phyloP scores from a whole-genome alignment of 1,140 invertebrate species.

The Leguminivora glycinivorella region DNA sequence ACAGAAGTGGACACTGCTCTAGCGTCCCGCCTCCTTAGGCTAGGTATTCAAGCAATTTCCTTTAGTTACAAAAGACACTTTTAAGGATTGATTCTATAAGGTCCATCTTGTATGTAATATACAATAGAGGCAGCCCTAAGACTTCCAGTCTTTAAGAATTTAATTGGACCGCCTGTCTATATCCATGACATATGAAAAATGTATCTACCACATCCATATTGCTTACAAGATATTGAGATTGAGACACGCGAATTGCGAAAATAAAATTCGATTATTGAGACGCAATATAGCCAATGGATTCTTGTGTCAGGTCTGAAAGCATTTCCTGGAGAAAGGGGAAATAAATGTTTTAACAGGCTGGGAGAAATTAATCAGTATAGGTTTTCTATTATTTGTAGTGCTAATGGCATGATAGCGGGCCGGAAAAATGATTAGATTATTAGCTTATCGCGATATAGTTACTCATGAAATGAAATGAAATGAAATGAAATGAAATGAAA shows the following conservation, averaged over 20 bases:
- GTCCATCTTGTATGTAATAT: background rate
- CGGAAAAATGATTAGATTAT: too few species aligned
- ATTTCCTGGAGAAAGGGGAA: background rate
- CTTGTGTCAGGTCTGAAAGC: conserved; percentile 21
- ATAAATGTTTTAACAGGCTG: conserved; percentile 1
- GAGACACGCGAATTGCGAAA: background rate
- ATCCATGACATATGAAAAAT: conserved; percentile 23
- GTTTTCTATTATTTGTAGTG: too few species aligned
- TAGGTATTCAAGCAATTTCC: background rate
- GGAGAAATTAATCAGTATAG: too few species aligned
- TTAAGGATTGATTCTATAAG: background rate
- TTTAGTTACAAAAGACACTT: background rate
- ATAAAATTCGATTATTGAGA: conserved; percentile 29
- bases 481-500: too few species aligned
- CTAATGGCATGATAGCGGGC: too few species aligned
- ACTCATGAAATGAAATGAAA: too few species aligned
- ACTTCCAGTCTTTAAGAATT: conserved; percentile 38
- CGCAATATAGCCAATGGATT: conserved; percentile 22
- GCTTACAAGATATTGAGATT: background rate
- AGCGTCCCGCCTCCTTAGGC: background rate
- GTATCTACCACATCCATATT: conserved; percentile 5
- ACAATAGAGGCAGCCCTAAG: conserved; percentile 38
- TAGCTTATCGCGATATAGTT: too few species aligned
- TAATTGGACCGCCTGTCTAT: conserved; percentile 40
- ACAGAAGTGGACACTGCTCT: conserved; percentile 1